phyloP scores from a whole-genome alignment of 2,113 vertebrate species.

The Coreoperca whiteheadi region DNA sequence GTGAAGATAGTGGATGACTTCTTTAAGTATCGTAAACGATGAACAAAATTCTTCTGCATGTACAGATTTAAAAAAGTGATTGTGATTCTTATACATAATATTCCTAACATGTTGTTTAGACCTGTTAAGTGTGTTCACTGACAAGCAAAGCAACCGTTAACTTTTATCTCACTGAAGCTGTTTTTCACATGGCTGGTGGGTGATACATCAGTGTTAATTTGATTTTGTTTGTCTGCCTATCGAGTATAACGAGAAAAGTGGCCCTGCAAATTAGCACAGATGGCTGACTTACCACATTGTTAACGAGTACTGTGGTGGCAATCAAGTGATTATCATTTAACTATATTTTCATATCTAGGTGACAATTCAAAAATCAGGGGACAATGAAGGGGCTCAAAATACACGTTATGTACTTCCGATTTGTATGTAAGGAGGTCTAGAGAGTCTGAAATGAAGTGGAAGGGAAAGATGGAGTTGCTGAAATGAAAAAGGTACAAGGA shows the following conservation, averaged over 20 bases:
- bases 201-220: slow-evolving; percentile 47
- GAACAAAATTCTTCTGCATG: background rate
- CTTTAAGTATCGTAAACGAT: background rate
- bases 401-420: background rate
- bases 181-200: slow-evolving; percentile 21
- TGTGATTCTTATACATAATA: background rate
- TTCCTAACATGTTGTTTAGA: background rate
- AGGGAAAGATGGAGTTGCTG: background rate
- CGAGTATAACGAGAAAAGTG: slow-evolving; percentile 23
- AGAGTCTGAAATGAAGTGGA: background rate
- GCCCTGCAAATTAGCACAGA: slow-evolving; percentile 44
- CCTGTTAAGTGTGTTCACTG: background rate
- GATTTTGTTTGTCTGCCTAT: slow-evolving; percentile 43
- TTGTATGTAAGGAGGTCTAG: background rate
- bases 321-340: slow-evolving; percentile 39
- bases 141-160: background rate
- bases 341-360: slow-evolving; percentile 16
- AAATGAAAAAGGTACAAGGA: slow-evolving; percentile 23
- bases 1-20: background rate
- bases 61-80: background rate
- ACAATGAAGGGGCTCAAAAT: background rate
- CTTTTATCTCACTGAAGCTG: slow-evolving; percentile 21
- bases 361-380: slow-evolving; percentile 1
- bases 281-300: slow-evolving; percentile 35
- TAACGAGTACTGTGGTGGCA: slow-evolving; percentile 20